phyloP scores from a whole-genome alignment of 2,113 vertebrate genomes.

The Oryzias celebensis region DNA sequence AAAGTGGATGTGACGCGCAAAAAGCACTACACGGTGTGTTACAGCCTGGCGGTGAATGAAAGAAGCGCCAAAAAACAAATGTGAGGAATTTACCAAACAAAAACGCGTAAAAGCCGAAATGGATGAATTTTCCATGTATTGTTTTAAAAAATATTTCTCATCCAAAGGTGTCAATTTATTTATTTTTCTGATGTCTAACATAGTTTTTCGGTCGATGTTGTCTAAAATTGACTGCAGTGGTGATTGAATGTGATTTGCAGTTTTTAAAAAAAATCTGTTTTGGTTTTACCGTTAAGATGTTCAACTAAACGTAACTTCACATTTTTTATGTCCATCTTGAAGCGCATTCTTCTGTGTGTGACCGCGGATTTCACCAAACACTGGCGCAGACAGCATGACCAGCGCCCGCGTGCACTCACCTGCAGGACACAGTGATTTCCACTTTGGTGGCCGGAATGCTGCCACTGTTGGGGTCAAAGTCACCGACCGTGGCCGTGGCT shows the following conservation, averaged over 20 bases:
- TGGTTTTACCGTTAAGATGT: neutral
- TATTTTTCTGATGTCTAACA: neutral
- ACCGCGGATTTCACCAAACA: slow-evolving; percentile 20
- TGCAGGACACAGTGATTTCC: slow-evolving; percentile 95
- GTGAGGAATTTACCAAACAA: neutral
- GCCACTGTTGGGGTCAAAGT: slow-evolving; percentile 84
- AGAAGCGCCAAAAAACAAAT: neutral
- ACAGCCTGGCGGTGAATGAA: neutral
- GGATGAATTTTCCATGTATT: neutral
- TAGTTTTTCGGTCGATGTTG: neutral
- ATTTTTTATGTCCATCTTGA: neutral
- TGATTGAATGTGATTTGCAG: no score
- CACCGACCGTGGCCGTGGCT: slow-evolving; percentile 84
- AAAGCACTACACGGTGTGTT: neutral
- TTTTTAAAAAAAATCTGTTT: no score
- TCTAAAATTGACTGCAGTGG: no score
- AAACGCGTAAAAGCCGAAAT: slow-evolving; percentile 18
- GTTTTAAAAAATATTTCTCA: no score
- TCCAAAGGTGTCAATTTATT: no score
- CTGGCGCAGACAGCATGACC: slow-evolving; percentile 12
- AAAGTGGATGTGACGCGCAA: slow-evolving; percentile 26
- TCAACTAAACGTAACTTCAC: neutral
- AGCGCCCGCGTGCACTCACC: slow-evolving; percentile 65
- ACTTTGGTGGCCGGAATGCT: slow-evolving; percentile 93
- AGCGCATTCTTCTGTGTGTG: neutral